A percentile compares a stretch with the other conserved stretches of the same genome.
Conservation (phyloP, 2,797 vertebrate species). For the Fratercula arctica region DNA sequence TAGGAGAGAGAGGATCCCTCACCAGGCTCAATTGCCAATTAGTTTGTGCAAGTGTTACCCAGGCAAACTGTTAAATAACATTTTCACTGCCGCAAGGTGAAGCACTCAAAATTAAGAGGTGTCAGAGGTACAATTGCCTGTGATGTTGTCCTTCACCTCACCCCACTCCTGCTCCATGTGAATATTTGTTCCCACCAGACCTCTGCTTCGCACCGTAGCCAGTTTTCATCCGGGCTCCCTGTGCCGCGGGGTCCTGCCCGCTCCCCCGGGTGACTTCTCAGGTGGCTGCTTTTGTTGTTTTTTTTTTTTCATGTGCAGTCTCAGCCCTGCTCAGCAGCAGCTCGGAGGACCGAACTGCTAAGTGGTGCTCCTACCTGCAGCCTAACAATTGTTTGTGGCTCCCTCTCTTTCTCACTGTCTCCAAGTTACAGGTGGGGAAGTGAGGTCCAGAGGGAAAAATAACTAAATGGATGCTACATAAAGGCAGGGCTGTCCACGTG, state of each 20-base stretch:
- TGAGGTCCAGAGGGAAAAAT: neutral
- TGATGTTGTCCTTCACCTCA: neutral
- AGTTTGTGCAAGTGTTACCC: neutral
- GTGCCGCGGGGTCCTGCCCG: neutral
- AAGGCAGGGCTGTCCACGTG: neutral
- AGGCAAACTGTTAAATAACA: neutral
- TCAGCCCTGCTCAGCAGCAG: neutral
- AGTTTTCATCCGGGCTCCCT: neutral
- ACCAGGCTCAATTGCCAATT: fast-evolving
- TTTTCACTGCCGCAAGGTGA: neutral
- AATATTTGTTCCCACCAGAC: neutral
- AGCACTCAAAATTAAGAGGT: neutral
- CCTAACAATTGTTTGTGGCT: neutral
- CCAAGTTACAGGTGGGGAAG: neutral
- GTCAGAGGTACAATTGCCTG: neutral
- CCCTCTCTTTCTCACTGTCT: neutral
- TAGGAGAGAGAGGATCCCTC: neutral
- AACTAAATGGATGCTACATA: neutral
- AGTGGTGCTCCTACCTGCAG: neutral
- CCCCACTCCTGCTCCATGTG: neutral
- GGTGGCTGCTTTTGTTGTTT: neutral
- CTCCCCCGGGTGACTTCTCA: neutral
- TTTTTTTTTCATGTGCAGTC: neutral
- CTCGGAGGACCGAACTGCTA: neutral
- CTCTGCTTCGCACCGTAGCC: neutral